Conservation (phyloP, 2,888 invertebrate species). For the Synanthedon vespiformis region DNA sequence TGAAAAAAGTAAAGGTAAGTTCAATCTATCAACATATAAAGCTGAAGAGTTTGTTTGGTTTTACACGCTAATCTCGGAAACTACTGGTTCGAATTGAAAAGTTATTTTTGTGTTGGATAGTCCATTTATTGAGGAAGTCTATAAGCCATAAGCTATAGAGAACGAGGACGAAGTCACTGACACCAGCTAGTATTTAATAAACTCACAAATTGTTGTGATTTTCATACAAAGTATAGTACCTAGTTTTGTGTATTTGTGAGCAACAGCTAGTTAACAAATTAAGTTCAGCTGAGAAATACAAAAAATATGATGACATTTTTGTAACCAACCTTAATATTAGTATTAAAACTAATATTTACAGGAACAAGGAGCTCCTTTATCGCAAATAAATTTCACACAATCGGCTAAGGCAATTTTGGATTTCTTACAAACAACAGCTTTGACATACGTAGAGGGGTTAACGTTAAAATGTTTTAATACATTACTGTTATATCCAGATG, state of each 20-base stretch:
- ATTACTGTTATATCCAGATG: constrained; percentile 31
- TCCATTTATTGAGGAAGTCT: too few species aligned
- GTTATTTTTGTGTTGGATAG: too few species aligned
- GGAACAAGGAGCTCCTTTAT: constrained; percentile 11
- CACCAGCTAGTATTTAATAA: not conserved
- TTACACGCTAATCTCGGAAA: too few species aligned
- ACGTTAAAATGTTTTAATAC: constrained; percentile 31
- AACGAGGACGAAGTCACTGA: too few species aligned
- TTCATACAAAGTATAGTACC: not conserved
- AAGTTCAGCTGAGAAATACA: too few species aligned
- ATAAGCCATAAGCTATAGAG: too few species aligned
- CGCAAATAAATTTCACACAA: constrained; percentile 1
- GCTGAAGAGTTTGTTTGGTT: too few species aligned
- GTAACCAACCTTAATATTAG: not conserved
- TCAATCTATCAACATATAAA: not conserved
- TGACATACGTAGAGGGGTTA: constrained; percentile 17
- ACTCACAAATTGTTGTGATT: not conserved
- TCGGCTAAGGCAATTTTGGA: too few species aligned
- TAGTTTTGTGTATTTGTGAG: too few species aligned
- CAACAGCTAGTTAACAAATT: too few species aligned
- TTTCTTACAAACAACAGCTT: constrained; percentile 24
- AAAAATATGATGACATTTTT: not conserved
- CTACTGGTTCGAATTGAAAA: too few species aligned
- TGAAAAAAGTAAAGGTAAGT: constrained; percentile 36
- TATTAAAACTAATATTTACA: constrained; percentile 14